Evolutionary conservation across 1,140 invertebrate genomes (phyloP), one percentile per base, ranked within the genome.

Genomic region (Cylas formicarius): DNA sequence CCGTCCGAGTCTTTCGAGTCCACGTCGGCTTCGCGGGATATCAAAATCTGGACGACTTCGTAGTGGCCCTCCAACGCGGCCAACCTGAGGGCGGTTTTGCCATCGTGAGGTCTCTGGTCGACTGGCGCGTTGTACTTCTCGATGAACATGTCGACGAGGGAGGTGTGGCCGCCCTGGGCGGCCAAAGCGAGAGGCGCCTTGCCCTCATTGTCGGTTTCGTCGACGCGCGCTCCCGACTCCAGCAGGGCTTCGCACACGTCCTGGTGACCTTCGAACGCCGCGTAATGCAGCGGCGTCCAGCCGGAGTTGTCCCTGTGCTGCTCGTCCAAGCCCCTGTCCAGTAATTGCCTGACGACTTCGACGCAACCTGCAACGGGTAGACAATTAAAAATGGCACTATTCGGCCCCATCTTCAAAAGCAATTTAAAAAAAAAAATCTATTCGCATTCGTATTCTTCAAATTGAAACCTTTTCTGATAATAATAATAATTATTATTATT

Each of bases 171-270:
- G 66, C 93, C 90, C 64, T 94, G 77, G 0, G 90, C 84, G 0
- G 92, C 90, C 11, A 96, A 70, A 63, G 93, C 82, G 8, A 97
- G 67, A 1, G 92, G 81, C 1, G 88, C 87, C 68, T 92, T 91
- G 2, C 91, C 92, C 58, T 97, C 92, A 67, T 95, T 95, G 65
- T 96, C 92, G 4, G 84, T 78, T 60, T 93, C 89, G 56, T 90
- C 88, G 2, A 92, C 80, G 61, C 89, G 82, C 0, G 91, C 90
- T 1, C 91, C 91, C n/a, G 87, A 87, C 58, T 94, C 90, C 0
- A 95, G 63, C 13, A 97, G 67, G 7, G 86, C 81, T 48, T 89
- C 80, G 54, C 86, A 86, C 16, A 94, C 91, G 56, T 90, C 86
- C 40, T 78, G 69, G 65, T 96, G 91, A 20, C 78, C 90, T 70